phyloP scores from a whole-genome alignment of 2,797 vertebrate species.

The Euthynnus affinis region DNA sequence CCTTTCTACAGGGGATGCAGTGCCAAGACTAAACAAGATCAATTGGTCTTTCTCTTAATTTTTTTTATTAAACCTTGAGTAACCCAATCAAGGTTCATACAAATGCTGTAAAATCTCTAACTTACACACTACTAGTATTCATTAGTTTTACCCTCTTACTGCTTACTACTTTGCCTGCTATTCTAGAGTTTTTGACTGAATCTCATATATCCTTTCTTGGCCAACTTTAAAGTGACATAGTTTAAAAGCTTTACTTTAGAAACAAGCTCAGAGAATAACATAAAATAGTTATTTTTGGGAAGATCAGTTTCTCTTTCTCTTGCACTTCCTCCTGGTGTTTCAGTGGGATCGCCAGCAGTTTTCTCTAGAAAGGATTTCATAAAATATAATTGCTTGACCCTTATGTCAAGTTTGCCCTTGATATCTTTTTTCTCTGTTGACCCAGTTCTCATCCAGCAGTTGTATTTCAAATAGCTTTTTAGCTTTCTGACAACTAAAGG shows the following conservation, averaged over 20 bases:
- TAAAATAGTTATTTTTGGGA: background rate
- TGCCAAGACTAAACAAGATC: slow-evolving; percentile 23
- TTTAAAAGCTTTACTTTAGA: background rate
- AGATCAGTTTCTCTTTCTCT: background rate
- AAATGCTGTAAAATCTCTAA: slow-evolving; percentile 6
- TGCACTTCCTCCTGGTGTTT: slow-evolving; percentile 6
- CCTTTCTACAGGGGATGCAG: background rate
- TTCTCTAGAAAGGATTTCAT: slow-evolving; percentile 25
- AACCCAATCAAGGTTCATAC: background rate
- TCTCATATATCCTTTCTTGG: background rate
- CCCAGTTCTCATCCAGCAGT: slow-evolving; percentile 1
- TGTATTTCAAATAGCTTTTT: slow-evolving; percentile 3
- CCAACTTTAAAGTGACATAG: background rate
- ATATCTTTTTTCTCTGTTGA: slow-evolving; percentile 13
- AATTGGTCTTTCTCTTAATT: slow-evolving; percentile 15
- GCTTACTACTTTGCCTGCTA: too few species aligned
- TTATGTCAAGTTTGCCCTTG: slow-evolving; percentile 20
- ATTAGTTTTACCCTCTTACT: background rate
- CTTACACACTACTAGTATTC: background rate
- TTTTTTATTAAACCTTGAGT: slow-evolving; percentile 21
- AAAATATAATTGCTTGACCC: slow-evolving; percentile 43
- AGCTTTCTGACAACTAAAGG: background rate
- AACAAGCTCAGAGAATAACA: slow-evolving; percentile 3
- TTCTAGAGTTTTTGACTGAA: too few species aligned
- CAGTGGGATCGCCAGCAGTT: slow-evolving; percentile 1